Percentiles rank a stretch among this genome's conserved stretches.
Evolutionary conservation across 2,888 invertebrate genomes (phyloP).

Genomic region (Autographa gamma): DNA sequence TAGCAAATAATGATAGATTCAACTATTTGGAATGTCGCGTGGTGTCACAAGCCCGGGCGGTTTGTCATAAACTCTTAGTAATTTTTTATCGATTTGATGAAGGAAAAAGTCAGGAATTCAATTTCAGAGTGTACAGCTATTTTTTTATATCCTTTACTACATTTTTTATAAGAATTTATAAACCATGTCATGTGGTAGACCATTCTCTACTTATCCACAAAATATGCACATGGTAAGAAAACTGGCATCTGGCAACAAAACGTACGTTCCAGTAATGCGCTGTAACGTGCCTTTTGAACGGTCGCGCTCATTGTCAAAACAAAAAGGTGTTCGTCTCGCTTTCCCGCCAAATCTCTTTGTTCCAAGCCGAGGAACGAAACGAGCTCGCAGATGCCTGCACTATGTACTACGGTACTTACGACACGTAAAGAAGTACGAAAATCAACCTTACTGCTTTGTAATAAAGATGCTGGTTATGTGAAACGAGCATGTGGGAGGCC

Average conservation of each 20-base stretch:
- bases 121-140: too few relatives aligned
- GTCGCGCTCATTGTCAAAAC: slow-evolving; percentile 38
- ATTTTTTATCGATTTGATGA: too few relatives aligned
- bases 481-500: not conserved
- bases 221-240: not conserved
- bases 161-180: too few relatives aligned
- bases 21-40: too few relatives aligned
- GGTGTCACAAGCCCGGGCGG: too few relatives aligned
- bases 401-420: not conserved
- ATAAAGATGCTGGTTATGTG: not conserved
- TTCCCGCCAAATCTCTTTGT: slow-evolving; percentile 48
- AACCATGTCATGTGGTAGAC: too few relatives aligned
- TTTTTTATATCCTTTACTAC: too few relatives aligned
- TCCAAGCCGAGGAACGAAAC: slow-evolving; percentile 8
- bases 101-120: too few relatives aligned
- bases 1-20: too few relatives aligned
- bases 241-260: not conserved
- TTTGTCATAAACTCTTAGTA: too few relatives aligned
- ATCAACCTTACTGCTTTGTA: not conserved
- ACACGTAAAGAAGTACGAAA: not conserved
- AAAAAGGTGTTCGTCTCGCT: slow-evolving; percentile 45
- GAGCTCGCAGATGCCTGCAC: not conserved
- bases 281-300: slow-evolving; percentile 42
- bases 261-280: slow-evolving; percentile 22
- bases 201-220: not conserved